Evolutionary conservation across 2,888 invertebrate genomes (phyloP), one percentile per base, ranked within the genome.

Genomic region (Physocephala rufipes): DNA sequence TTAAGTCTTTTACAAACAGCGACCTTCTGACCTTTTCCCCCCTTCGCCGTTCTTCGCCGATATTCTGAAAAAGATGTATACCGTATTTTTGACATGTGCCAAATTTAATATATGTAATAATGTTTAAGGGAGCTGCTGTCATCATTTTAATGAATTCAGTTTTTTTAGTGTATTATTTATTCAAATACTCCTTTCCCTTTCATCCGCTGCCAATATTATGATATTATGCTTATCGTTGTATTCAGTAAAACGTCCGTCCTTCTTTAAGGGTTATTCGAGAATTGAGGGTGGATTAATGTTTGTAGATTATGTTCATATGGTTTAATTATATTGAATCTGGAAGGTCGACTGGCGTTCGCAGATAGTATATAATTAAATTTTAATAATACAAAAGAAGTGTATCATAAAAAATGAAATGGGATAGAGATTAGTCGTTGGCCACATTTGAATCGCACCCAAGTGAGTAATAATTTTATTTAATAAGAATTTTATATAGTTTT

Each of bases 21-120:
- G 9, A 4, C 36, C 36, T 7, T 36, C 36, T 36, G 5, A 36
- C 5, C 36, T 36, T 36, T 36, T 36, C 36, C 9, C 15, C 2
- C 26, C 13, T 36, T 36, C 36, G 4, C 15, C 2, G 21, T 4
- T 26, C 61, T 61, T 55, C 2, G 47, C 30, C 9, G 7, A 62
- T 12, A 64, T 55, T 43, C 45, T 15, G 36, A 7, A 7, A 36
- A 4, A 36, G 5, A 9, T 36, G 9, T 36, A 9, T 36, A 36
- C 36, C 36, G 9, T 36, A 36, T 19, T 69, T 67, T 64, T 71
- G 72, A 71, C 71, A 74, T 71, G 72, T 74, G 72, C 71, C 72
- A 72, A 67, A 69, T 28, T 66, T 68, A 51, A 64, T 59, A 65
- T 49, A 67, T 49, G 70, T 69, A 62, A 68, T 71, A 71, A 71